These are phyloP conservation scores for Conus canariensis DNA, from an alignment of 2,888 invertebrate species.

Conservation along the genomic window DNA sequence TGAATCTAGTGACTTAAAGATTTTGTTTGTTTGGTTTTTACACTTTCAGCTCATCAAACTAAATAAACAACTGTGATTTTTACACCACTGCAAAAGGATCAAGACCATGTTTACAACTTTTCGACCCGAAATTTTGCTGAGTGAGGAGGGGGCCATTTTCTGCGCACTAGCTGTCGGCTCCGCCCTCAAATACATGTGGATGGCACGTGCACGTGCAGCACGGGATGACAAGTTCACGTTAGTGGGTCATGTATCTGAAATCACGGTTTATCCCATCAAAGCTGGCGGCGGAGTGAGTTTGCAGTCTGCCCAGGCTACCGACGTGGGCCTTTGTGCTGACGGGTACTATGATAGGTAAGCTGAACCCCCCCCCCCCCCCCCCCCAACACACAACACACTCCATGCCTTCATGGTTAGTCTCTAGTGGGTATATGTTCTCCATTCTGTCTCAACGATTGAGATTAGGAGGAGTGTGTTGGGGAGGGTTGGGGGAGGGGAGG, in stretches of 20 bases:
- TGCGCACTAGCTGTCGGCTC: background rate
- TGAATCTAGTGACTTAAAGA: no score
- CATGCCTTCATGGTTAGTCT: no score
- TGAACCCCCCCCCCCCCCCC: no score
- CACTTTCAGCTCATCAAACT: no score
- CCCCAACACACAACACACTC: no score
- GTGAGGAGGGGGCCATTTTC: constrained; percentile 1
- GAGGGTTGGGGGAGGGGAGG: no score
- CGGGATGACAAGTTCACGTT: background rate
- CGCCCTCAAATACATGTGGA: constrained; percentile 14
- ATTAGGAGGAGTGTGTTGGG: no score
- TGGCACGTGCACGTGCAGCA: background rate
- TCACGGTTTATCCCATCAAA: constrained; percentile 67
- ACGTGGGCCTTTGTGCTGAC: constrained; percentile 57
- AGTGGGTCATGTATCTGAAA: constrained; percentile 61
- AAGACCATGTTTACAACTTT: background rate
- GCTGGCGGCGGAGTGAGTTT: constrained; percentile 60
- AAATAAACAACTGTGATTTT: no score
- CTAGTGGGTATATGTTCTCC: no score
- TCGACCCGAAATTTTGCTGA: background rate
- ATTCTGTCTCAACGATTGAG: no score
- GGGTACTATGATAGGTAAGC: constrained; percentile 64
- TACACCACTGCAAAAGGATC: background rate
- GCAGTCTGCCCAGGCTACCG: constrained; percentile 59
- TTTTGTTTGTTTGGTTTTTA: no score